Conservation (phyloP, 1,140 invertebrate species). For the Antheraea pernyi region DNA sequence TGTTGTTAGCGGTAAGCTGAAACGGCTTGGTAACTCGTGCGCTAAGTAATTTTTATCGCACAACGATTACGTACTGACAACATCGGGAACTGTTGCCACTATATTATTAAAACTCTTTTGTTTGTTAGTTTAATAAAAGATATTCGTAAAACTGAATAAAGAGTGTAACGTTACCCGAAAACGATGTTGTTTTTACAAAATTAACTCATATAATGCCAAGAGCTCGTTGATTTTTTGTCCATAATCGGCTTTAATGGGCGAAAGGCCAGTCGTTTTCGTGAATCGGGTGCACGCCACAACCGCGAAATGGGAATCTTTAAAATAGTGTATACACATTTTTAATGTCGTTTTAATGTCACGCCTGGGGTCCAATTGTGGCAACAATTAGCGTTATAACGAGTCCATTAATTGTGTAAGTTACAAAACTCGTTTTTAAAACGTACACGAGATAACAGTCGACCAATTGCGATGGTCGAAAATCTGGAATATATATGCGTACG, state of each 20-base stretch:
- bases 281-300: slow-evolving; percentile 67
- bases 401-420: slow-evolving; percentile 69
- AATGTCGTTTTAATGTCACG: slow-evolving; percentile 69
- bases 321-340: slow-evolving; percentile 75
- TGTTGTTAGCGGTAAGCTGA: slow-evolving; percentile 45
- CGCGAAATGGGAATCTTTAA: slow-evolving; percentile 74
- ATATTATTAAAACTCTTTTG: slow-evolving; percentile 53
- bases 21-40: slow-evolving; percentile 36
- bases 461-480: slow-evolving; percentile 14
- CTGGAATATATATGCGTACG: slow-evolving; percentile 10
- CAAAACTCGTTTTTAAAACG: slow-evolving; percentile 47
- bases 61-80: slow-evolving; percentile 49
- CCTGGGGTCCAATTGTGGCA: slow-evolving; percentile 62
- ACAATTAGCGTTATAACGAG: slow-evolving; percentile 74
- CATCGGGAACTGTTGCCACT: slow-evolving; percentile 56
- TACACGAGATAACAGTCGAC: slow-evolving; percentile 36
- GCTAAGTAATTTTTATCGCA: slow-evolving; percentile 64
- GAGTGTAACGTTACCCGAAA: slow-evolving; percentile 66
- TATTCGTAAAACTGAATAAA: slow-evolving; percentile 69
- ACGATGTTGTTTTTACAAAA: slow-evolving; percentile 75
- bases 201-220: slow-evolving; percentile 75
- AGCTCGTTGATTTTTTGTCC: slow-evolving; percentile 60
- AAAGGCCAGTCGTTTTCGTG: slow-evolving; percentile 69
- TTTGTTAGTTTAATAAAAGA: slow-evolving; percentile 69
- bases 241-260: slow-evolving; percentile 76